These are phyloP conservation scores for Noctua comes DNA, from an alignment of 2,888 invertebrate species.

Conservation along the genomic window DNA sequence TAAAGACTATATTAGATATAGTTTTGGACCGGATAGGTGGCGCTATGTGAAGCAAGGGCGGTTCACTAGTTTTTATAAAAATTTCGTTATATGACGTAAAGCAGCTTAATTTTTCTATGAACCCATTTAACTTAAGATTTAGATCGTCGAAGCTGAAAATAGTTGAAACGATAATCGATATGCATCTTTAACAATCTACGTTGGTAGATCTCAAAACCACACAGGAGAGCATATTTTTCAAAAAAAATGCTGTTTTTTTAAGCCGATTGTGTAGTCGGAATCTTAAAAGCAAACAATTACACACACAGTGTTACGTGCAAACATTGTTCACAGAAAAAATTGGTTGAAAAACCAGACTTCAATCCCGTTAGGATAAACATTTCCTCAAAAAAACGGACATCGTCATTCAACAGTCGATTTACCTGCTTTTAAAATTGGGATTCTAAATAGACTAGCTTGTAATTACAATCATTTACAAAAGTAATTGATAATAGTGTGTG, in stretches of 20 bases:
- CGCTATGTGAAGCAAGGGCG: too few species aligned
- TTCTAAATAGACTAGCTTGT: background rate
- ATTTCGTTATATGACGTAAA: background rate
- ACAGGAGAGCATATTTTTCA: background rate
- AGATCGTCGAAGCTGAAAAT: background rate
- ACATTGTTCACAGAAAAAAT: background rate
- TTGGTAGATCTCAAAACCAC: background rate
- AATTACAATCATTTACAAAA: background rate
- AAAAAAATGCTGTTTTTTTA: background rate
- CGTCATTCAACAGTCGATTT: constrained; percentile 16
- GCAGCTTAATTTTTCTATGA: background rate
- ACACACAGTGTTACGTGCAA: background rate
- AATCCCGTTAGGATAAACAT: constrained; percentile 12
- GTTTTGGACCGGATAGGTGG: too few species aligned
- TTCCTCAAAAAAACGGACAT: background rate
- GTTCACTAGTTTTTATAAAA: too few species aligned
- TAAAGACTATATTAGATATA: too few species aligned
- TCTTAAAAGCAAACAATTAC: constrained; percentile 8
- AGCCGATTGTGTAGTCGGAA: background rate
- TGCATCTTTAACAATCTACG: too few species aligned
- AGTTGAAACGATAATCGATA: too few species aligned
- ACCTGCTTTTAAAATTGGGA: constrained; percentile 10
- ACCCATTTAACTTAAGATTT: background rate
- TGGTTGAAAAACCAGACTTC: too few species aligned
- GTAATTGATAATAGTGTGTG: background rate